Conservation (phyloP, 2,113 vertebrate genomes). For the Zosterops japonicus region DNA sequence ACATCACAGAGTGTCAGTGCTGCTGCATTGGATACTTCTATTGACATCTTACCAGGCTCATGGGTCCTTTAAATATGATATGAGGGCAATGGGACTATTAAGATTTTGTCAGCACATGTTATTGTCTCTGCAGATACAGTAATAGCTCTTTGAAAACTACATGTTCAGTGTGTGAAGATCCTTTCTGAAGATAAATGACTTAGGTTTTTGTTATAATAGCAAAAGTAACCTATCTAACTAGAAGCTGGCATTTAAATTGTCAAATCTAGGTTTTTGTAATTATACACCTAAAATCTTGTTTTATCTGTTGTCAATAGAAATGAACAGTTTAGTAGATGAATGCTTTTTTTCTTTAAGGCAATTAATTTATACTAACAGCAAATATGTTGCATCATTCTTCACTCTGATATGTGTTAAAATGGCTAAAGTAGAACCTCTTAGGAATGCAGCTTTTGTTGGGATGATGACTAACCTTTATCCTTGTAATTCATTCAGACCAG, state of each 20-base stretch:
- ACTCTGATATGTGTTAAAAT: not conserved
- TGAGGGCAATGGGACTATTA: conserved; percentile 7
- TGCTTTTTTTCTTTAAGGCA: not conserved
- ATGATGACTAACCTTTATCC: not conserved
- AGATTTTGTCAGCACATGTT: conserved; percentile 14
- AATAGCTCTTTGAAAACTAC: not conserved
- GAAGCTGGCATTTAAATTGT: not conserved
- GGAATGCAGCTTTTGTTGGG: not conserved
- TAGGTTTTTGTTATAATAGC: not conserved
- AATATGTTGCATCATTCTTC: not conserved
- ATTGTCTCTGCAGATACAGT: conserved; percentile 19
- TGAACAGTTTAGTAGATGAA: not conserved
- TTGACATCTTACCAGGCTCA: conserved; percentile 6
- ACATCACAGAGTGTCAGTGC: not conserved
- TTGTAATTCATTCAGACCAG: not conserved
- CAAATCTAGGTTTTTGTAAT: not conserved
- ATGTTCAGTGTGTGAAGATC: not conserved
- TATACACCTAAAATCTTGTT: not conserved
- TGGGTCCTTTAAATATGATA: not conserved
- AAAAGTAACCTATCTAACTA: not conserved
- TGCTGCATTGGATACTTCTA: not conserved
- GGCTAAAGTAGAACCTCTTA: not conserved
- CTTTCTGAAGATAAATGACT: not conserved
- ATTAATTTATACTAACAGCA: not conserved
- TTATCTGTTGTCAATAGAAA: not conserved